Evolutionary conservation across 2,888 invertebrate genomes (phyloP).

Genomic region (Ptilodon capucinus): DNA sequence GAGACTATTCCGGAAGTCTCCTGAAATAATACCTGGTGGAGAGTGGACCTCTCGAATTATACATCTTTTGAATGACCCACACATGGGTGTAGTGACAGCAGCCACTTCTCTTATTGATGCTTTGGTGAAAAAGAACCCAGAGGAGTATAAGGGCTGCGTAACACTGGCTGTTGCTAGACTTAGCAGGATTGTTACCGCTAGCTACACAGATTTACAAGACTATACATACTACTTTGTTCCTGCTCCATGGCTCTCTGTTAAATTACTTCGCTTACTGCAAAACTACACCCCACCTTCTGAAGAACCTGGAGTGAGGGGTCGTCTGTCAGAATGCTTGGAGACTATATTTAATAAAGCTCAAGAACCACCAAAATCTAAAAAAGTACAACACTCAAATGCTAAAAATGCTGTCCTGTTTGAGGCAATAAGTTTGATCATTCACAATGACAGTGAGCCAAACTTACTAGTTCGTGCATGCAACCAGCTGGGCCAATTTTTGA

Average conservation of each 20-base stretch:
- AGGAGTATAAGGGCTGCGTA: conserved; percentile 99
- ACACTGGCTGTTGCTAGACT: conserved; percentile 98
- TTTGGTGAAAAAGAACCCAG: conserved; percentile 98
- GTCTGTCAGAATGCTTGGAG: conserved; percentile 98
- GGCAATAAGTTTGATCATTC: conserved; percentile 99
- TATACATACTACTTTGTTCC: conserved; percentile 99
- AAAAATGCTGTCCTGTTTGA: conserved; percentile 99
- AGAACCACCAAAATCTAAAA: conserved; percentile 99
- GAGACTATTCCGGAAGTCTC: conserved; percentile 95
- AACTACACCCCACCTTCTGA: conserved; percentile 99
- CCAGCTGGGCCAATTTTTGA: conserved; percentile 98
- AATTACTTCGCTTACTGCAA: conserved; percentile 96
- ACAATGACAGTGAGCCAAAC: conserved; percentile 99
- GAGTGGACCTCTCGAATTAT: conserved; percentile 99
- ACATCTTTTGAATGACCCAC: conserved; percentile 98
- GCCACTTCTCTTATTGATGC: conserved; percentile 99
- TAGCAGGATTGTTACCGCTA: conserved; percentile 98
- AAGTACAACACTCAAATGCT: conserved; percentile 99
- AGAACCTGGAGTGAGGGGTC: conserved; percentile 95
- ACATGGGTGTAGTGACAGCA: conserved; percentile 99
- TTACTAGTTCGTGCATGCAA: conserved; percentile 98
- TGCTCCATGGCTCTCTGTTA: conserved; percentile 99
- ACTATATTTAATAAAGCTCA: conserved; percentile 99
- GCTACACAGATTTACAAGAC: conserved; percentile 99
- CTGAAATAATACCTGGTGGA: conserved; percentile 97